Conservation (phyloP, 2,797 vertebrate genomes). For the Acanthopagrus latus region DNA sequence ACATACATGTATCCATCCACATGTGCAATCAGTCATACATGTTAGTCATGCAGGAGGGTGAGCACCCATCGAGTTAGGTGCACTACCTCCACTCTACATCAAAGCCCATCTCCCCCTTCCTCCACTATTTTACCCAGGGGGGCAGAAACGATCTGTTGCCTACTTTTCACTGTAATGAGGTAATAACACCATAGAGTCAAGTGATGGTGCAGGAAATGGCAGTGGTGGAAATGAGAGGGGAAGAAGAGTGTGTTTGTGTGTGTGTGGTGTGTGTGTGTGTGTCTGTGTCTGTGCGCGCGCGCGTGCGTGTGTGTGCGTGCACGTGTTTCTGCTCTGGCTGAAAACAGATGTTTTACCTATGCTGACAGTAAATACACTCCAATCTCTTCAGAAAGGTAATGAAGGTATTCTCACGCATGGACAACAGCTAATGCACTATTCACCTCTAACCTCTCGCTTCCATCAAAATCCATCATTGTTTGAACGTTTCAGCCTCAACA, state of each 20-base stretch:
- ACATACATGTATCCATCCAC: conserved; percentile 47
- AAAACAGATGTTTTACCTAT: conserved; percentile 41
- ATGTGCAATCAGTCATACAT: conserved; percentile 62
- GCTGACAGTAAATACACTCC: conserved; percentile 42
- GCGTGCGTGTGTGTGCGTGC: not conserved
- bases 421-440: conserved; percentile 44
- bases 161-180: conserved; percentile 80
- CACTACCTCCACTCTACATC: conserved; percentile 69
- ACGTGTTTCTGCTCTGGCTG: too few relatives aligned
- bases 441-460: conserved; percentile 53
- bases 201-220: conserved; percentile 50
- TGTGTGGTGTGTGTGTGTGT: not conserved
- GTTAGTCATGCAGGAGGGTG: conserved; percentile 69
- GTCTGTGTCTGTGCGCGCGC: not conserved
- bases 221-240: conserved; percentile 41
- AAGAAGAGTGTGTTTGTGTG: not conserved
- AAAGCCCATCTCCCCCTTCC: conserved; percentile 62
- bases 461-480: conserved; percentile 44
- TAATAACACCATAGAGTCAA: conserved; percentile 75
- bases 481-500: conserved; percentile 35
- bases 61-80: conserved; percentile 54
- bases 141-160: conserved; percentile 75
- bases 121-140: conserved; percentile 52
- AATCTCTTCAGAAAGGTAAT: conserved; percentile 40
- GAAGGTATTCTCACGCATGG: conserved; percentile 44